phyloP scores from a whole-genome alignment of 2,113 vertebrate genomes.

The Rhinopomastus cyanomelas region DNA sequence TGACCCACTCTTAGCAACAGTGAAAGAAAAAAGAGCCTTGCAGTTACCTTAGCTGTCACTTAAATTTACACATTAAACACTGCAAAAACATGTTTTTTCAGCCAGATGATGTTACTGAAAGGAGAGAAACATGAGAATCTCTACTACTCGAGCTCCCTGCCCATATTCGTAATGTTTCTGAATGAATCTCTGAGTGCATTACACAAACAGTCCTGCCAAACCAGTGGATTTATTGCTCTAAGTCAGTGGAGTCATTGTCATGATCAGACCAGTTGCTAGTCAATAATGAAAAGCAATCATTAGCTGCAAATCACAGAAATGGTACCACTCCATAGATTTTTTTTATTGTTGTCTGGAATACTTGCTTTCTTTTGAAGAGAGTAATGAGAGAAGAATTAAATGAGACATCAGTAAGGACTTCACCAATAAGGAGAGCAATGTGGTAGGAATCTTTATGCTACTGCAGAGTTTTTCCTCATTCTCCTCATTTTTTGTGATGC shows the following conservation, averaged over 20 bases:
- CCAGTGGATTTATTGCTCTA: conserved; percentile 70
- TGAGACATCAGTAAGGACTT: conserved; percentile 53
- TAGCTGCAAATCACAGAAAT: conserved; percentile 72
- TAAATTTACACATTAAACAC: neutral
- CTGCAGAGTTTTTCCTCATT: neutral
- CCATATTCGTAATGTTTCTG: conserved; percentile 63
- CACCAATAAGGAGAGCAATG: neutral
- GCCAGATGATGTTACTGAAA: neutral
- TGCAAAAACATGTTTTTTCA: neutral
- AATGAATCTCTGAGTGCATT: conserved; percentile 67
- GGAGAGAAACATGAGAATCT: conserved; percentile 36
- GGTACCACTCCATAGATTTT: conserved; percentile 62
- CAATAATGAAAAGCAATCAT: conserved; percentile 70
- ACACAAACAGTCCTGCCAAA: conserved; percentile 52
- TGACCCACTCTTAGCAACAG: neutral
- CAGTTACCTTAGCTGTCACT: conserved; percentile 29
- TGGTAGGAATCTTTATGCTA: neutral
- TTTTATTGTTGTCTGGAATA: conserved; percentile 65
- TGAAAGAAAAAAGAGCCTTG: neutral
- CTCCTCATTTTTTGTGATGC: neutral
- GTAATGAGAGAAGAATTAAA: conserved; percentile 62
- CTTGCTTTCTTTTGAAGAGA: conserved; percentile 57
- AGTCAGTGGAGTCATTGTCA: conserved; percentile 67
- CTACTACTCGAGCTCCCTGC: neutral
- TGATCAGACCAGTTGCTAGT: conserved; percentile 65